These are phyloP conservation scores for Poeciliopsis infans DNA, from an alignment of 2,797 vertebrate species.

Conservation along the genomic window DNA sequence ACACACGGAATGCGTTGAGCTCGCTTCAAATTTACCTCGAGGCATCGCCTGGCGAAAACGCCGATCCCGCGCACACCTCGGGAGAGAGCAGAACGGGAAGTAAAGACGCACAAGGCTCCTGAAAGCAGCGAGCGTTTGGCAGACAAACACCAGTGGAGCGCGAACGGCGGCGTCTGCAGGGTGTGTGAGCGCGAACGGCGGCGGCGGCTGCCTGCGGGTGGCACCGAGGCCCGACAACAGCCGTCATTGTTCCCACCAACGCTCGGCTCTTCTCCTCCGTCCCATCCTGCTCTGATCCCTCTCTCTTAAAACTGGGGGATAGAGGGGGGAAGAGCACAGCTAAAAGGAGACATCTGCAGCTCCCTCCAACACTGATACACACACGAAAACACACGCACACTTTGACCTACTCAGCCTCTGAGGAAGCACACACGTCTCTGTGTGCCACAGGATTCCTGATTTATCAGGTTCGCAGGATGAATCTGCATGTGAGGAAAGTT, in stretches of 20 bases:
- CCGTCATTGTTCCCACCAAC: conserved; percentile 60
- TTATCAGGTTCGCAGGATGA: not conserved
- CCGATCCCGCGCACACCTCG: conserved; percentile 26
- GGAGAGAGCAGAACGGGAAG: conserved; percentile 15
- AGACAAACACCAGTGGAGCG: conserved; percentile 10
- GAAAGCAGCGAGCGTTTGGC: conserved; percentile 27
- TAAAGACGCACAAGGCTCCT: conserved; percentile 51
- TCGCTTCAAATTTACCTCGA: conserved; percentile 35
- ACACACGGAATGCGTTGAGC: conserved; percentile 1
- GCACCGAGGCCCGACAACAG: conserved; percentile 62
- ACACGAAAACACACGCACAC: not conserved
- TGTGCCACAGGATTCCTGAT: not conserved
- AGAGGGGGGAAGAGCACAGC: conserved; percentile 29
- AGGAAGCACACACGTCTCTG: not conserved
- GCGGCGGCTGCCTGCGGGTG: conserved; percentile 43
- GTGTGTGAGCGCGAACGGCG: conserved; percentile 4
- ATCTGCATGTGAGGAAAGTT: not conserved
- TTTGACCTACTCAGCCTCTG: conserved; percentile 27
- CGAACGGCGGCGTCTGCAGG: conserved; percentile 20
- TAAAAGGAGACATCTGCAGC: conserved; percentile 67
- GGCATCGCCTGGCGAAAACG: conserved; percentile 38
- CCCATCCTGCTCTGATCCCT: conserved; percentile 21
- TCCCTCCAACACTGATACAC: conserved; percentile 43
- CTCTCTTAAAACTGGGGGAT: conserved; percentile 9
- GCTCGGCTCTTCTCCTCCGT: conserved; percentile 16